Evolutionary conservation across 23 tunicate species (phyloP), one percentile per base, ranked within the genome.

Genomic region (Aplidium turbinatum): DNA sequence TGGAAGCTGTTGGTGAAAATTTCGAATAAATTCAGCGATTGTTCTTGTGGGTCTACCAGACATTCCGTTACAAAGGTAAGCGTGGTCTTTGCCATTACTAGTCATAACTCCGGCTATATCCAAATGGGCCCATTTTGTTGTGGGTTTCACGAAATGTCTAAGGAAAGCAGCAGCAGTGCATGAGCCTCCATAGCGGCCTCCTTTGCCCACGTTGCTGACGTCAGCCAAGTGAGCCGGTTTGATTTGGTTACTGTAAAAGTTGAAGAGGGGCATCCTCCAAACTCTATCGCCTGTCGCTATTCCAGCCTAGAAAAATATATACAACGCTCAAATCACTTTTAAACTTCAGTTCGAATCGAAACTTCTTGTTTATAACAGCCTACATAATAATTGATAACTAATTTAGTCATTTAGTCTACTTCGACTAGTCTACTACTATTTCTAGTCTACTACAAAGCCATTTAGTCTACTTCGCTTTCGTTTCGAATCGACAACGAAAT

Each of bases 31-130:
- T 33, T 86, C 54, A 0, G 72, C 66, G 4, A 93, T 42, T 5
- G 98, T 93, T 29, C 98, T 57, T 1, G 87, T 85, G 21, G 98
- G 98, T 33, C 98, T 39, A 0, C 98, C 98, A 4, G 83, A 72
- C 98, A 93, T 93, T 27, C 98, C 98, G 1, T 35, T 24, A 4
- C 84, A 47, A 45, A 93, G 36, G 47, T 93, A 93, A 6, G 98
- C 85, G 18, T 30, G 29, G 34, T 79, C 84, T n/a, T 58, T 57
- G 16, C 68, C 79, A 23, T 63, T 81, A 54, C 70, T 93, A 3
- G 45, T 48, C 98, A 93, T 93, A 1, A 87, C 93, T n/a, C 93
- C 85, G 34, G 98, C 98, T 26, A 93, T 86, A 71, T 93, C 98
- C 29, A 93, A 38, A 76, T 93, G 98, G 23, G 79, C 83, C 93